These are phyloP conservation scores for Nyctibius bracteatus DNA, from an alignment of 2,113 vertebrate species.

Conservation along the genomic window DNA sequence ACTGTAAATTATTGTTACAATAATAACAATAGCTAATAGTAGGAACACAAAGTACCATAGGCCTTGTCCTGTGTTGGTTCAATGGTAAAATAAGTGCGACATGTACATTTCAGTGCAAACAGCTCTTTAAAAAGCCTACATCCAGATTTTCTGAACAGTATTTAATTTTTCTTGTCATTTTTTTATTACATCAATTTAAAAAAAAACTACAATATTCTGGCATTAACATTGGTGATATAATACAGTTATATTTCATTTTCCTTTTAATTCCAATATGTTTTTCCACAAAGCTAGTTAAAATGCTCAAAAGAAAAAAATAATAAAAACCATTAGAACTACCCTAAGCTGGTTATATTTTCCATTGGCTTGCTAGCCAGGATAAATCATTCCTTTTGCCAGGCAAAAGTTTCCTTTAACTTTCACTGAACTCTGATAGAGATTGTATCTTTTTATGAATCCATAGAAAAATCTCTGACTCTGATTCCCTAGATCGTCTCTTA, in stretches of 20 bases:
- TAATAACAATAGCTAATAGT: neutral
- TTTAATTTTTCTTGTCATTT: constrained; percentile 12
- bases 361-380: neutral
- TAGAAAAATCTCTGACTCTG: neutral
- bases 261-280: neutral
- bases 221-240: neutral
- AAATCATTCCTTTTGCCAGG: constrained; percentile 17
- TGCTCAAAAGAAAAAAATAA: neutral
- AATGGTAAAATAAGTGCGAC: neutral
- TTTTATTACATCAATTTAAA: neutral
- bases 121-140: neutral
- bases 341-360: constrained; percentile 16
- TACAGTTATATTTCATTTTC: neutral
- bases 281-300: constrained; percentile 17
- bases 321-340: neutral
- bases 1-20: neutral
- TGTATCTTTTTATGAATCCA: neutral
- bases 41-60: neutral
- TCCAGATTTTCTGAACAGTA: neutral
- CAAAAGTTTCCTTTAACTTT: constrained; percentile 17
- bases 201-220: neutral
- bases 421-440: neutral
- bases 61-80: neutral
- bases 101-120: neutral
- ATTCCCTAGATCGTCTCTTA: neutral